Base-by-base conservation (phyloP, 1,140 invertebrate species). In the Scaptodrosophila lebanonensis region DNA sequence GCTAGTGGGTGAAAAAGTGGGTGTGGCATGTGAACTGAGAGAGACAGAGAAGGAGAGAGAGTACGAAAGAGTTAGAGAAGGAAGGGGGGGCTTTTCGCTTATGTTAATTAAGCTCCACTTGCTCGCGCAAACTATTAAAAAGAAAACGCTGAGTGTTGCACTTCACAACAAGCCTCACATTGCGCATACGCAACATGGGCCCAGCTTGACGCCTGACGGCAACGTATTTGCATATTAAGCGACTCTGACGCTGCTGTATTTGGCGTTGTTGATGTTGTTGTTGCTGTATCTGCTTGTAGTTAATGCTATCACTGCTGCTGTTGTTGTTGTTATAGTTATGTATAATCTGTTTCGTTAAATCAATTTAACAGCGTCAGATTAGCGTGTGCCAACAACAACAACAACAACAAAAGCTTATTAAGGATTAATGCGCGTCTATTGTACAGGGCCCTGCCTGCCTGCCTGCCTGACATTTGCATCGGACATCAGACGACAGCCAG, bases 31-130 rank as follows among this genome's bases (percentile, higher is more conserved):
- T 8, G 22, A 25, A n/a, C n/a, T n/a, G n/a, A 32, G 30, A 6
- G 33, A 6, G 25, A n/a, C 27, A 20, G 4, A 12, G n/a, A 4
- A 6, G n/a, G 20, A 8, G 17, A 29, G 9, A 1, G 7, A 7
- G 16, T 11, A 12, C 0, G 9, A 12, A 29, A 17, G 42, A 17
- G 25, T 2, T 6, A 11, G 30, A 32, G 12, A 30, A 51, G 62
- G 45, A 57, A 66, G 58, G 53, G 50, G 16, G 48, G 43, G 57
- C 36, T 53, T 25, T 42, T 64, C 62, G 60, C 68, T 79, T 79
- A 79, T 79, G 73, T 73, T 79, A 79, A 79, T 79, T 79, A 79
- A 82, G 73, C 75, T 66, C 64, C 75, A 79, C 69, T 79, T 79
- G 54, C 64, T 56, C 66, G 38, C 50, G 32, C 45, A 67, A 77